Evolutionary conservation across 2,888 invertebrate species (phyloP).

Genomic region (Electrophaes corylata): DNA sequence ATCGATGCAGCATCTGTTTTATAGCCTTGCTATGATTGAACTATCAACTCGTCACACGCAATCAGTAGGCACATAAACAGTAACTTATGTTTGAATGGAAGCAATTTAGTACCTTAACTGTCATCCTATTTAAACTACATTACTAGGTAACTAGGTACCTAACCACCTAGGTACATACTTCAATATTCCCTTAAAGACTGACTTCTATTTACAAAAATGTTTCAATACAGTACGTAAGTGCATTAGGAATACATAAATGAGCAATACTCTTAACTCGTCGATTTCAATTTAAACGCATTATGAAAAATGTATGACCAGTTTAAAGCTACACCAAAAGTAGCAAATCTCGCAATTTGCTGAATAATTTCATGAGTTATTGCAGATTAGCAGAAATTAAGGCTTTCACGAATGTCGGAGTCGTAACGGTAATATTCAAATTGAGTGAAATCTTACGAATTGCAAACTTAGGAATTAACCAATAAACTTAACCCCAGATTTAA

Average conservation of each 20-base stretch:
- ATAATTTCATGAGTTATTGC: constrained; percentile 9
- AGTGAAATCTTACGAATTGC: background rate
- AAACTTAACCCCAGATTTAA: background rate
- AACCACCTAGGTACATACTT: no score
- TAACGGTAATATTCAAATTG: constrained; percentile 1
- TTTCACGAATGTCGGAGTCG: constrained; percentile 5
- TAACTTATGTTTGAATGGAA: background rate
- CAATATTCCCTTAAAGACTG: no score
- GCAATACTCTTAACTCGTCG: no score
- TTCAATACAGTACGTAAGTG: no score
- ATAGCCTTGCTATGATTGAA: background rate
- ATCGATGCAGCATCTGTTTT: constrained; percentile 6
- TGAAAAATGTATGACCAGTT: background rate
- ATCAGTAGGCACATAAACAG: background rate
- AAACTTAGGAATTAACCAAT: background rate
- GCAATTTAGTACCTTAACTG: background rate
- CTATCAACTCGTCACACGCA: constrained; percentile 1
- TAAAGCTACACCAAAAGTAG: background rate
- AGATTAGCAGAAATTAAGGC: constrained; percentile 10
- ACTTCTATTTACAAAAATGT: no score
- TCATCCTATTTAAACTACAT: background rate
- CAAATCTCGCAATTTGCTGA: background rate
- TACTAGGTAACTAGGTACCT: background rate
- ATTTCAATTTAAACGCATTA: background rate
- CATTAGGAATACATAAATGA: no score